A percentile compares a stretch with the other conserved stretches of the same genome.
Conservation (phyloP, 2,797 vertebrate genomes). For the Rousettus madagascariensis region DNA sequence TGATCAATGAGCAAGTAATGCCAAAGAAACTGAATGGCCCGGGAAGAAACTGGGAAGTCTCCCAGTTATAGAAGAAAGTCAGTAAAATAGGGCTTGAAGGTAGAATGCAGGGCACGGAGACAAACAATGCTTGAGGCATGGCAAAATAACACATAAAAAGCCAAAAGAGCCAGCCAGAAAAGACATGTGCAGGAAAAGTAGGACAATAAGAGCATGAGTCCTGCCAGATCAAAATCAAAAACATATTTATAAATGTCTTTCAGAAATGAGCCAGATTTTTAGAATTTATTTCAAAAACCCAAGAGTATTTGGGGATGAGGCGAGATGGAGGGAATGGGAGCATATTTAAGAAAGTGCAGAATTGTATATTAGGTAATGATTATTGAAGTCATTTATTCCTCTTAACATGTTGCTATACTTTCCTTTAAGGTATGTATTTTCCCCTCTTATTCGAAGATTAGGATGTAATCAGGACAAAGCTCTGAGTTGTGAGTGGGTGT, state of each 20-base stretch:
- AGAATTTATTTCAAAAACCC: constrained; percentile 27
- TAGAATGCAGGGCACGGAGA: constrained; percentile 66
- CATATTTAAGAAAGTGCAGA: not conserved
- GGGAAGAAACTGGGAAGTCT: constrained; percentile 69
- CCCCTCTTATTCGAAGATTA: not conserved
- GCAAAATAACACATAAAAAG: not conserved
- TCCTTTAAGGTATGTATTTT: not conserved
- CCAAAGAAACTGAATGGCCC: constrained; percentile 70
- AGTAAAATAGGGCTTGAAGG: constrained; percentile 58
- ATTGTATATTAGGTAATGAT: not conserved
- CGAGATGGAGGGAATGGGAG: not conserved
- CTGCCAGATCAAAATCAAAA: constrained; percentile 21
- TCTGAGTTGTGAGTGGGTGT: not conserved
- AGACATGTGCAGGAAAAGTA: constrained; percentile 58
- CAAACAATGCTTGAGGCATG: not conserved
- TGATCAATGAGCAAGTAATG: constrained; percentile 66
- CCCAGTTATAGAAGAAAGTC: constrained; percentile 67
- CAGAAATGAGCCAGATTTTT: constrained; percentile 16
- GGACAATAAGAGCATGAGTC: not conserved
- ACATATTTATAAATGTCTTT: constrained; percentile 39
- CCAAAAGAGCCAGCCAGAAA: constrained; percentile 21
- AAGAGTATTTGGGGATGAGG: not conserved
- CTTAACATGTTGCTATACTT: not conserved
- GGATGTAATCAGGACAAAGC: not conserved
- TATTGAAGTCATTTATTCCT: not conserved